Base-by-base conservation (phyloP, 2,113 vertebrate genomes). In the Sylvietta virens region DNA sequence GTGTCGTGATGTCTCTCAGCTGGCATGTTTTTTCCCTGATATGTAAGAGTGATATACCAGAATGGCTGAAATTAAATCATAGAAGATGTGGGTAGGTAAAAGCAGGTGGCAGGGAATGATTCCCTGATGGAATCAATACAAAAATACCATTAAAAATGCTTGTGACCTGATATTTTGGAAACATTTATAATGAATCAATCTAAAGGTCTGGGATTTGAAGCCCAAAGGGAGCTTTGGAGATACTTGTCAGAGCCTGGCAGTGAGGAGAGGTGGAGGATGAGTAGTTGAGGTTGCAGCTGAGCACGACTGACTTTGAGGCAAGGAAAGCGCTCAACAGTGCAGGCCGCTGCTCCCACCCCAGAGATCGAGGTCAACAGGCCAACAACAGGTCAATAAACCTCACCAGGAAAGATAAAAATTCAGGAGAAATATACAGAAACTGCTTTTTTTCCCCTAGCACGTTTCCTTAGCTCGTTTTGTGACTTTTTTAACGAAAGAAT, bases 381-480 rank as follows among this genome's bases (percentile, higher is more conserved):
- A 78, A 58, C 22, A 77, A 30, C 9, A 89, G 5, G 10, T 54
- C 61, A 40, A 60, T 65, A 84, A 86, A 53, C 28, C 31, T n/a
- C 9, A 2, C 24, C 39, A 76, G 22, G 11, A 35, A 89, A 80
- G 30, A 35, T 4, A 54, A 62, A 70, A 4, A 12, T 30, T 57
- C 73, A 58, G 21, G 9, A 69, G 10, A 54, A 87, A 79, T 30
- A 44, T 4, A 26, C 4, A 66, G 26, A 35, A 66, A 23, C 9
- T 3, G 7, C 4, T 10, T 39, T 33, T 23, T 20, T 19, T 2
- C 0, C 2, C 11, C 24, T 51, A 26, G 6, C 30, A 22, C 3
- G n/a, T 58, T 71, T 86, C 23, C 30, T 80, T 44, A 33, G 30
- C 13, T 82, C 35, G 5, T 35, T 53, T 88, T 47, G 15, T 60